Percentiles rank a stretch among this genome's conserved stretches.
Conservation (phyloP, 2,888 invertebrate species). For the Drosophila borborema region DNA sequence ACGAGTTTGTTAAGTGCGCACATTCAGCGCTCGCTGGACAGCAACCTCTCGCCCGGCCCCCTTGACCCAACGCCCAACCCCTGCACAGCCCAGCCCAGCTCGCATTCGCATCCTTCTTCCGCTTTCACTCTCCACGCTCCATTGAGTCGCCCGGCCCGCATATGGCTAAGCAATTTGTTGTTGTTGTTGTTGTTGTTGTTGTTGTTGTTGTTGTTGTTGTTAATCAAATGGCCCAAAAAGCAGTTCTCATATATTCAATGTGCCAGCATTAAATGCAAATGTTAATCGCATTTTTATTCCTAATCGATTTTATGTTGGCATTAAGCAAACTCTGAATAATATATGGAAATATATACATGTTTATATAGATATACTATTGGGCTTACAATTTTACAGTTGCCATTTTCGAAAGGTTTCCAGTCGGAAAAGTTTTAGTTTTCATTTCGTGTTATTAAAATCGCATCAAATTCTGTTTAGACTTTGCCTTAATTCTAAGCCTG, state of each 20-base stretch:
- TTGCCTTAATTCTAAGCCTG: neutral
- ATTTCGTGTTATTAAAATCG: neutral
- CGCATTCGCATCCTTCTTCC: neutral
- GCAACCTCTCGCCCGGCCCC: slow-evolving; percentile 14
- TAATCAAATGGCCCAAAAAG: slow-evolving; percentile 36
- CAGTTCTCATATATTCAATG: slow-evolving; percentile 19
- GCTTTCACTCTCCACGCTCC: slow-evolving; percentile 57
- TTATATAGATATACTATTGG: neutral
- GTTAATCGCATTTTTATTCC: slow-evolving; percentile 41
- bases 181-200: slow-evolving; percentile 15
- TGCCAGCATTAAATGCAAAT: slow-evolving; percentile 38
- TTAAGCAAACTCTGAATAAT: neutral
- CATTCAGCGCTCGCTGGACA: slow-evolving; percentile 59
- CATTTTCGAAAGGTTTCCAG: neutral
- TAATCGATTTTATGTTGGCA: neutral
- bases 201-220: slow-evolving; percentile 11
- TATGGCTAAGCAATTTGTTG: slow-evolving; percentile 42
- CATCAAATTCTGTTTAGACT: no score
- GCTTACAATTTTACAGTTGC: neutral
- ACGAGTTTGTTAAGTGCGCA: slow-evolving; percentile 80
- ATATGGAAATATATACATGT: neutral
- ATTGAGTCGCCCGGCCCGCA: slow-evolving; percentile 51
- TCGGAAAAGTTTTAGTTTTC: neutral
- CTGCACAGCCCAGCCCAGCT: no score
- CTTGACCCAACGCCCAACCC: neutral